Evolutionary conservation across 1,140 invertebrate species (phyloP).

Genomic region (Ceratosolen solmsi): DNA sequence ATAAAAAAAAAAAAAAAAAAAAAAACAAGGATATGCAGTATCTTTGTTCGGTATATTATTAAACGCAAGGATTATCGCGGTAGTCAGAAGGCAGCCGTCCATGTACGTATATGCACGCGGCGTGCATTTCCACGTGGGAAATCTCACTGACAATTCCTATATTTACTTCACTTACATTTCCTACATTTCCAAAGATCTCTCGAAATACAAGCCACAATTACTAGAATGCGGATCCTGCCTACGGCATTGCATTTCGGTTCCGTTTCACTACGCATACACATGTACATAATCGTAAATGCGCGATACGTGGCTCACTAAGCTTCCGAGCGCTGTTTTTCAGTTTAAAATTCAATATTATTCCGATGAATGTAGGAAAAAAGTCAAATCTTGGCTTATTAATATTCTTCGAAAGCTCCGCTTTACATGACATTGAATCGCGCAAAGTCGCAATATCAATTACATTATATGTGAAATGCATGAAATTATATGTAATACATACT

Average conservation of each 20-base stretch:
- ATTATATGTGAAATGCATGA: too few relatives aligned
- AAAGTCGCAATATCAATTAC: too few relatives aligned
- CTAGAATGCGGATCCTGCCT: background rate
- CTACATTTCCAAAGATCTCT: constrained; percentile 9
- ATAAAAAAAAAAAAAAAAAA: too few relatives aligned
- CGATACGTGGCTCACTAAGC: too few relatives aligned
- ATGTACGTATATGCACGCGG: background rate
- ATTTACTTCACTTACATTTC: constrained; percentile 35
- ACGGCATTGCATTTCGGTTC: background rate
- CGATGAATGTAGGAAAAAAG: too few relatives aligned
- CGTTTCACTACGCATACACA: background rate
- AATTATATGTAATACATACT: too few relatives aligned
- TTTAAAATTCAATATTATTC: too few relatives aligned
- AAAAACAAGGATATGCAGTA: background rate
- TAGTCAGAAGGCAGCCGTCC: background rate
- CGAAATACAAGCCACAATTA: constrained; percentile 49
- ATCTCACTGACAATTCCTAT: constrained; percentile 30
- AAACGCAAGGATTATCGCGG: background rate
- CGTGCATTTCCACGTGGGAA: constrained; percentile 38
- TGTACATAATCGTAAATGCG: background rate
- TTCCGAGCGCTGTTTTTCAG: too few relatives aligned
- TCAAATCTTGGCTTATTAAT: too few relatives aligned
- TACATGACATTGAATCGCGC: too few relatives aligned
- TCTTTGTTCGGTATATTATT: background rate
- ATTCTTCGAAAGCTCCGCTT: too few relatives aligned